Conservation (phyloP, 2,888 invertebrate genomes). For the Conomelus anceps region DNA sequence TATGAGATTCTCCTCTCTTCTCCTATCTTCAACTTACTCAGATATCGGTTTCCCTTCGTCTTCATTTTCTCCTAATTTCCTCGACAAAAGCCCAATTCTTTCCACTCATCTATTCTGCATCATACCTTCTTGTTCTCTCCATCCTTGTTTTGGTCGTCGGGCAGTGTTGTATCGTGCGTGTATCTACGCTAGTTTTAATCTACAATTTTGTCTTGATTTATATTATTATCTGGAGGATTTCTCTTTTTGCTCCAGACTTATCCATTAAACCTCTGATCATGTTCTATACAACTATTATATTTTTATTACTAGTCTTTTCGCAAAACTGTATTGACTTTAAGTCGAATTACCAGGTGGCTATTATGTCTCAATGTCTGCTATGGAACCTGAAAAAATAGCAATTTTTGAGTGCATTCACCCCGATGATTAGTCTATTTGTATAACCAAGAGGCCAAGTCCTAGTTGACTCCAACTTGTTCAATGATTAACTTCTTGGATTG, state of each 20-base stretch:
- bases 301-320: neutral
- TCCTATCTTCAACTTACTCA: neutral
- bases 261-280: neutral
- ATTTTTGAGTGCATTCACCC: neutral
- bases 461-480: too few relatives aligned
- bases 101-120: neutral
- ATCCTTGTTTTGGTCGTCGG: neutral
- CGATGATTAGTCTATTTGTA: neutral
- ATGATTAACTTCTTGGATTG: too few relatives aligned
- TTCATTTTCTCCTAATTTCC: neutral
- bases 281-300: neutral
- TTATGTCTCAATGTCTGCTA: neutral
- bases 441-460: too few relatives aligned
- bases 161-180: too few relatives aligned
- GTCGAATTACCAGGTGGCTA: neutral
- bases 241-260: neutral
- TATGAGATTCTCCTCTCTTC: neutral
- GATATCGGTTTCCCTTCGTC: too few relatives aligned
- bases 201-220: neutral
- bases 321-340: neutral
- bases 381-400: neutral
- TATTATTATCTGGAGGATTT: neutral
- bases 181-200: neutral
- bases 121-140: neutral
- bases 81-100: neutral